Base-by-base conservation (phyloP, 30 jellyfish, hydroid and myxozoan species). In the Chironex yamaguchii region DNA sequence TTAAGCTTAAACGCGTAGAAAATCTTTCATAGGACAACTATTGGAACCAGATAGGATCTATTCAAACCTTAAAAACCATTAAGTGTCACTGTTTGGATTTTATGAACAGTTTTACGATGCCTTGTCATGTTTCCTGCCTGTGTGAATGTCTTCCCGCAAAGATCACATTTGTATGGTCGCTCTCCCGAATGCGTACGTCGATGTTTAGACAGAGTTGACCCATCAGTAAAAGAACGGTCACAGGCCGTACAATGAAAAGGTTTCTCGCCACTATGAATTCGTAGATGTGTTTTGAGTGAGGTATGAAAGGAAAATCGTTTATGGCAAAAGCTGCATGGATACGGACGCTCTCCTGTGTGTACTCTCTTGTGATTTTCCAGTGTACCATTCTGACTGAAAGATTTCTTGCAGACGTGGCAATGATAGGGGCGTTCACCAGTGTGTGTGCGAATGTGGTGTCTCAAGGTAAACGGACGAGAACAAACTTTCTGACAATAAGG, bases 91-190 rank as follows among this genome's bases (percentile, higher is more conserved):
- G n/a, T n/a, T n/a, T n/a, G n/a, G n/a, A n/a, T n/a, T 31, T 88
- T 77, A 49, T 88, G 96, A 27, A 91, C 71, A 6, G 89, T 71
- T 35, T 91, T 76, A 91, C 78, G 78, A 36, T 89, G 97, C 25
- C 97, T 79, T 26, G 71, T 66, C 97, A 89, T 89, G 62, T 89
- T 89, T 26, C 97, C 97, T 6, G 97, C 79, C 54, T 89, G 97
- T 31, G 93, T 75, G 86, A 89, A 89, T 11, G 84, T 32, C 81
- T 69, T 79, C 22, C 51, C 36, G 34, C 97, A 89, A 62, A 36
- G 71, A 0, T 70, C 80, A 30, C 97, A 89, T 20, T 26, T 70
- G 66, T 76, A 89, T 0, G 97, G 97, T 26, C 79, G 63, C 84
- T 89, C 97, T 2, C 97, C 97, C 34, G 54, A 76, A 49, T 89